Percentiles rank a stretch among this genome's conserved stretches.
Conservation (phyloP, 2,888 invertebrate genomes). For the Arenicola marina region DNA sequence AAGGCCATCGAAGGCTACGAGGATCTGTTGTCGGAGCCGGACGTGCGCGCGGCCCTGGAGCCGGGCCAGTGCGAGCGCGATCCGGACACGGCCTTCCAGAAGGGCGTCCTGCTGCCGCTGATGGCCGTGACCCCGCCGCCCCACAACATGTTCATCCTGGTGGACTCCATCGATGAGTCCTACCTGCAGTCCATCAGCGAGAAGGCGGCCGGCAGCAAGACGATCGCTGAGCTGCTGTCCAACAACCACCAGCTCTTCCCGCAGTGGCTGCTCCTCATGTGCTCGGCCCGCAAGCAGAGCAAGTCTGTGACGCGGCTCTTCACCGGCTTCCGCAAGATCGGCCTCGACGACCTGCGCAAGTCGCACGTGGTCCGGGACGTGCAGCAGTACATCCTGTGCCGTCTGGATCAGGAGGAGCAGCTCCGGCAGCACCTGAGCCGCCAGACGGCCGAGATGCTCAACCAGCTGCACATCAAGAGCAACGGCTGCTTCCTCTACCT, state of each 20-base stretch:
- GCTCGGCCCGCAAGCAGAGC: slow-evolving; percentile 79
- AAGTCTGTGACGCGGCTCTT: slow-evolving; percentile 75
- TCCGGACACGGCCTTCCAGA: slow-evolving; percentile 89
- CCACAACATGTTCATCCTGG: slow-evolving; percentile 81
- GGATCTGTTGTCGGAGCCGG: slow-evolving; percentile 69
- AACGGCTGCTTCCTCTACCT: slow-evolving; percentile 71
- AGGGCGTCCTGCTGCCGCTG: slow-evolving; percentile 84
- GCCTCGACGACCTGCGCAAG: slow-evolving; percentile 86
- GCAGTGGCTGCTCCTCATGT: slow-evolving; percentile 88
- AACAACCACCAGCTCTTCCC: slow-evolving; percentile 90
- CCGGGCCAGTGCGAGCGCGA: slow-evolving; percentile 81
- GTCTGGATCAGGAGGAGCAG: slow-evolving; percentile 86
- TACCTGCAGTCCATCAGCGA: slow-evolving; percentile 47
- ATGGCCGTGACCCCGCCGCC: slow-evolving; percentile 80
- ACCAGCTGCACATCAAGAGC: slow-evolving; percentile 93
- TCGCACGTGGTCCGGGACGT: slow-evolving; percentile 85
- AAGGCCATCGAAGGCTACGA: slow-evolving; percentile 45
- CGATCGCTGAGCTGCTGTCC: slow-evolving; percentile 73
- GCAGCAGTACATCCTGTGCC: slow-evolving; percentile 85
- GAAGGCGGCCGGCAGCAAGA: slow-evolving; percentile 42
- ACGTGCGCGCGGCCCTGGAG: slow-evolving; percentile 77
- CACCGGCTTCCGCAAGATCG: slow-evolving; percentile 82
- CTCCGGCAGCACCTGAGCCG: slow-evolving; percentile 85
- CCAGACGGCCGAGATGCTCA: slow-evolving; percentile 91
- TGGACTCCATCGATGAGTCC: slow-evolving; percentile 89